Evolutionary conservation across 2,888 invertebrate species (phyloP), one percentile per base, ranked within the genome.

Genomic region (Hirtodrosophila duncani): DNA sequence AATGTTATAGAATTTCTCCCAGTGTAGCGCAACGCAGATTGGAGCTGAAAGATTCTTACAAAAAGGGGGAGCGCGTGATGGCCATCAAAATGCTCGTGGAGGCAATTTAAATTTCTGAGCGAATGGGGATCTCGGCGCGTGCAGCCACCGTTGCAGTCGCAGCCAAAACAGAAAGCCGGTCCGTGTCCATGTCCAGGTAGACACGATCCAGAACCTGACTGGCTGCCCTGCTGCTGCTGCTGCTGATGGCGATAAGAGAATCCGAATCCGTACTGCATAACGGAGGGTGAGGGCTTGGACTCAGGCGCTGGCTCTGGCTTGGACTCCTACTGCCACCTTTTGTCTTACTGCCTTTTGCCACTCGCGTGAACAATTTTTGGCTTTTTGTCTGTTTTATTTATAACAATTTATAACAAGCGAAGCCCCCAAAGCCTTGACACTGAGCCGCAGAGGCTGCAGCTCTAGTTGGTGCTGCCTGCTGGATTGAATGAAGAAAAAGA

Each of bases 71-170:
- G 67, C 80, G 82, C 82, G 82, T 81, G 80, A 80, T 82, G 78
- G 74, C 80, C 80, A 81, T 81, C 82, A 82, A 78, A 82, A 75
- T 81, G 74, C 79, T 81, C 63, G 81, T 80, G 78, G 67, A 82
- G 72, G 74, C 82, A 81, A 82, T 81, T 81, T 81, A 81, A 81
- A 81, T 82, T 80, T 81, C 70, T 71, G 72, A 71, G 30, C 29
- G 31, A 18, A 17, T 6, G 50, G 14, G 16, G n/a, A 16, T 3
- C 39, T 44, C 56, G 51, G 62, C 65, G 65, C 63, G 64, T 61
- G 59, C 48, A 67, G 44, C 55, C 48, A 41, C 30, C 18, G 27
- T 18, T 20, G 9, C 24, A n/a, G n/a, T n/a, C n/a, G n/a, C n/a
- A n/a, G 13, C 13, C 10, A 14, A 4, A 17, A 17, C 6, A 11